These are phyloP conservation scores for Silurus aristotelis DNA, from an alignment of 2,797 vertebrate genomes.

Conservation along the genomic window DNA sequence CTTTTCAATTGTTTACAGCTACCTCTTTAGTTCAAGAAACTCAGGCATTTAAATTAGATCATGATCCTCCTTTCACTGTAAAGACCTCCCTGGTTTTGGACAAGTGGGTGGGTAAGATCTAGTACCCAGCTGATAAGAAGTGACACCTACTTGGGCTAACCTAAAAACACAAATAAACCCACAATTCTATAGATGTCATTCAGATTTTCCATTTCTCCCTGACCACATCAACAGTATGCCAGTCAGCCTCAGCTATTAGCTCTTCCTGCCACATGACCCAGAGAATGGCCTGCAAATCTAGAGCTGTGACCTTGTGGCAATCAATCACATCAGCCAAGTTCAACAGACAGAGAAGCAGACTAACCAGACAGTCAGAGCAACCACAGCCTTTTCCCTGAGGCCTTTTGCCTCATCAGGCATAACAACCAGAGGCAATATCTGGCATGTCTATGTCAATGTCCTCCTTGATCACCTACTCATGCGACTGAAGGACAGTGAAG, in stretches of 20 bases:
- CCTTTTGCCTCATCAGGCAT: background rate
- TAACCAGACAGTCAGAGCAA: background rate
- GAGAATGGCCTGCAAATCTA: background rate
- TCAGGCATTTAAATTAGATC: background rate
- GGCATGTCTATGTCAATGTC: background rate
- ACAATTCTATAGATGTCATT: background rate
- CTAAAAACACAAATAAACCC: background rate
- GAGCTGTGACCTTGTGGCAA: background rate
- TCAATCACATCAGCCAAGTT: conserved; percentile 11
- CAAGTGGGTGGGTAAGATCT: background rate
- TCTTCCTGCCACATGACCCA: conserved; percentile 5
- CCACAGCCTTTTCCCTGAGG: background rate
- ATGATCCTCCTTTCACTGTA: background rate
- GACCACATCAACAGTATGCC: background rate
- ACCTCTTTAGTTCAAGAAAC: background rate
- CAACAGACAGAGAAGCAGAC: background rate
- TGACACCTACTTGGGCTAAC: background rate
- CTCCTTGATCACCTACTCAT: conserved; percentile 8
- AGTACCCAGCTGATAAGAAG: background rate
- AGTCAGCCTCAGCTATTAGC: background rate
- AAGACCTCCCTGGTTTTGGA: background rate
- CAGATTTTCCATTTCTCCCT: background rate
- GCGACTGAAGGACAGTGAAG: background rate
- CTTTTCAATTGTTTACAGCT: background rate
- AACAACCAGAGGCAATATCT: conserved; percentile 16